Evolutionary conservation across 2,797 vertebrate species (phyloP).

Genomic region (Mallotus villosus): DNA sequence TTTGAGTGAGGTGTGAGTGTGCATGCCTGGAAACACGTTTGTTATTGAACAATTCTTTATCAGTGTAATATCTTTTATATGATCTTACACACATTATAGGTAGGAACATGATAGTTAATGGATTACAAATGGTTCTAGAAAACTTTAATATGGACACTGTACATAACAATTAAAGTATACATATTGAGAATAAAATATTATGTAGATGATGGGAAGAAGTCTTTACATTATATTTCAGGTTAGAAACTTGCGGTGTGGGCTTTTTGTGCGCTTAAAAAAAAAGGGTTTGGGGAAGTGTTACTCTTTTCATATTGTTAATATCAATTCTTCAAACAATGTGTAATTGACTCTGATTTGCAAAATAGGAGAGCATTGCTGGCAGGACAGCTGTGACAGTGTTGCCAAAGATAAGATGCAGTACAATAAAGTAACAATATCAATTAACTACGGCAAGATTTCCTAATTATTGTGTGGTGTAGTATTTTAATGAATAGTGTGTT

Average conservation of each 20-base stretch:
- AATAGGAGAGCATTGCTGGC: slow-evolving; percentile 3
- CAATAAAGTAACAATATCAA: slow-evolving; percentile 29
- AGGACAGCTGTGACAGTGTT: slow-evolving; percentile 33
- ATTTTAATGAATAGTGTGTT: background rate
- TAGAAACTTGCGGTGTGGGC: background rate
- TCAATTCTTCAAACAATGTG: slow-evolving; percentile 2
- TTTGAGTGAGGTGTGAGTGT: slow-evolving; percentile 42
- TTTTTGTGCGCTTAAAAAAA: background rate
- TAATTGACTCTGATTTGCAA: slow-evolving; percentile 13
- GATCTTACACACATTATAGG: slow-evolving; percentile 14
- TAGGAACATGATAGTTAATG: slow-evolving; percentile 7
- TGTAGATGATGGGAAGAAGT: slow-evolving; percentile 15
- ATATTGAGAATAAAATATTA: slow-evolving; percentile 30
- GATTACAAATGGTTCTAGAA: slow-evolving; percentile 30
- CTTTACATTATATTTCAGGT: slow-evolving; percentile 18
- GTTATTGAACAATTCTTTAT: slow-evolving; percentile 34
- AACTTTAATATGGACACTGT: slow-evolving; percentile 16
- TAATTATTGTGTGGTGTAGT: background rate
- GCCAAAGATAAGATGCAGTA: slow-evolving; percentile 45
- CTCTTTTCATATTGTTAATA: slow-evolving; percentile 5
- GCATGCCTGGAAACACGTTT: slow-evolving; percentile 26
- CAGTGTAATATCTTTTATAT: slow-evolving; percentile 22
- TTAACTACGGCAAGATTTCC: background rate
- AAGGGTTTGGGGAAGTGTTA: background rate
- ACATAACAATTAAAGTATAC: slow-evolving; percentile 22